Conservation (phyloP, 2,797 vertebrate species). For the Sarcophilus harrisii region DNA sequence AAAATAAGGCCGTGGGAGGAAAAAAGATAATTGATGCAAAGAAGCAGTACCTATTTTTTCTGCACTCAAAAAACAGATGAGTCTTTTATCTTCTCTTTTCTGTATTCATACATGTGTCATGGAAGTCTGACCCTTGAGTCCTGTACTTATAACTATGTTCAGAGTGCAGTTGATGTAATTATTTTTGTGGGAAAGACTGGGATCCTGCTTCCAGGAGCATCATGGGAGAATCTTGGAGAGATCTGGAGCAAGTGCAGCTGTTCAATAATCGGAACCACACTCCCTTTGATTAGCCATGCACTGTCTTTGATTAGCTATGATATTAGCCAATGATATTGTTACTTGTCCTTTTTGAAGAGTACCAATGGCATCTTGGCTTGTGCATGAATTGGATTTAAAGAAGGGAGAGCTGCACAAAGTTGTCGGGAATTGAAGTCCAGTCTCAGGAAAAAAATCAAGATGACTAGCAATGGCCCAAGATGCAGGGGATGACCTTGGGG, state of each 20-base stretch:
- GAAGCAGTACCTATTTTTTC: neutral
- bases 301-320: neutral
- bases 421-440: neutral
- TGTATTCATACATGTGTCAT: neutral
- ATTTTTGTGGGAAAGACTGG: neutral
- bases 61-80: neutral
- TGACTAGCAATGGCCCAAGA: neutral
- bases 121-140: neutral
- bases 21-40: neutral
- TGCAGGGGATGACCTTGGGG: neutral
- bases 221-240: neutral
- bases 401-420: neutral
- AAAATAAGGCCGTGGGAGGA: neutral
- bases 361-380: neutral
- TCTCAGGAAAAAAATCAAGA: neutral
- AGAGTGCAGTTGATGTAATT: neutral
- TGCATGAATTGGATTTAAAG: neutral
- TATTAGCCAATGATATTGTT: too few species aligned
- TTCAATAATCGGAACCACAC: neutral
- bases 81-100: neutral
- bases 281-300: neutral
- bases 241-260: neutral
- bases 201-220: neutral
- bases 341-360: neutral
- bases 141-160: neutral